Evolutionary conservation across 2,797 vertebrate species (phyloP).

Genomic region (Xenops minutus): DNA sequence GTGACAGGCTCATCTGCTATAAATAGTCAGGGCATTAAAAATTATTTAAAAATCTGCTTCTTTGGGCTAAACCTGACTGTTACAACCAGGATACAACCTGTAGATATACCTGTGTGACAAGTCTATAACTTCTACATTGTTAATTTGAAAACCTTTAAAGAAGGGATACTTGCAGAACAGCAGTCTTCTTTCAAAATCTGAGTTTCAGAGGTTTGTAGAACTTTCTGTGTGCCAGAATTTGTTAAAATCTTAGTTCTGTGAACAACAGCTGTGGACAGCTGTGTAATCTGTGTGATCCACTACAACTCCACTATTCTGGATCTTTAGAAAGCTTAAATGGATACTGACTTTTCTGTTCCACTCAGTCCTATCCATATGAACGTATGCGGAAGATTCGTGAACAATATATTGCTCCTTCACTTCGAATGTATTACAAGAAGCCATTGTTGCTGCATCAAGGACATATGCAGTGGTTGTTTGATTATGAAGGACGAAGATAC

Average conservation of each 20-base stretch:
- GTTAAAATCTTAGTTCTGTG: background rate
- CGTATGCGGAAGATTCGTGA: constrained; percentile 80
- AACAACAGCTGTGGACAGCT: background rate
- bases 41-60: background rate
- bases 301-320: background rate
- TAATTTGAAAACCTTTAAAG: background rate
- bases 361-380: constrained; percentile 80
- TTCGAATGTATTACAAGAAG: constrained; percentile 80
- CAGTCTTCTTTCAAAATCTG: background rate
- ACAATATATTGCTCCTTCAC: constrained; percentile 76
- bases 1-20: background rate
- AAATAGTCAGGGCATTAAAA: background rate
- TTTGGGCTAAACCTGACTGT: fast-evolving
- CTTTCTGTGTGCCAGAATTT: background rate
- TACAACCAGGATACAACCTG: background rate
- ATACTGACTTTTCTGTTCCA: background rate
- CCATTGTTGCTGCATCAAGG: constrained; percentile 91
- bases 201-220: background rate
- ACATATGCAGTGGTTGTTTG: constrained; percentile 95
- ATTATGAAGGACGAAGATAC: constrained; percentile 87
- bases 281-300: background rate
- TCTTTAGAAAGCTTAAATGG: background rate
- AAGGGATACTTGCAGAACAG: background rate
- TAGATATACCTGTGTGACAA: background rate
- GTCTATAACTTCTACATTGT: background rate